Evolutionary conservation across 2,888 invertebrate genomes (phyloP).

Genomic region (Athrips mouffetella): DNA sequence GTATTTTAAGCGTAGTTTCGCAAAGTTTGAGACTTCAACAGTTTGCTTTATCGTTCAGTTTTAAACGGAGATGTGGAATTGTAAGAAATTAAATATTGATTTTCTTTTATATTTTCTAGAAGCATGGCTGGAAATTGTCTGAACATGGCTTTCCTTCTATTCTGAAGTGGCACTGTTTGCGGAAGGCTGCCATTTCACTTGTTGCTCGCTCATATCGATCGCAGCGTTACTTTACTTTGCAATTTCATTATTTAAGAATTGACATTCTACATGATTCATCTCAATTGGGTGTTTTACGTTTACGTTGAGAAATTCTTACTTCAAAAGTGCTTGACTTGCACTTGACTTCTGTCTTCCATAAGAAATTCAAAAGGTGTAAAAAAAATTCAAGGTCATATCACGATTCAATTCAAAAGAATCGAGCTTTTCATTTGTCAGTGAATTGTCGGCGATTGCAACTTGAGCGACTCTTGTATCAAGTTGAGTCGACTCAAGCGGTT

Average conservation of each 20-base stretch:
- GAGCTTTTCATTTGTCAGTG: neutral
- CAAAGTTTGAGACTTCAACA: neutral
- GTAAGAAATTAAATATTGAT: no score
- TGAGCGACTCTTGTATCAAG: constrained; percentile 12
- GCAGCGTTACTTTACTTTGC: constrained; percentile 14
- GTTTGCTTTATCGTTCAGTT: neutral
- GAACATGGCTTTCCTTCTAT: no score
- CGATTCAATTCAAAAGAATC: neutral
- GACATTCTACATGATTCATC: neutral
- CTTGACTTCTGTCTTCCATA: no score
- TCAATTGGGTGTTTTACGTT: no score
- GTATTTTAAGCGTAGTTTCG: neutral
- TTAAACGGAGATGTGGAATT: no score
- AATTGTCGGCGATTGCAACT: constrained; percentile 7
- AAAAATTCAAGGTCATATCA: no score
- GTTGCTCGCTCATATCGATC: constrained; percentile 59
- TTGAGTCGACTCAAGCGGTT: constrained; percentile 20
- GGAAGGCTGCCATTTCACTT: constrained; percentile 40
- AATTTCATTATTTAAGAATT: neutral
- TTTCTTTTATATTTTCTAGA: no score
- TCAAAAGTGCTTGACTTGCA: no score
- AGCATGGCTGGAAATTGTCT: no score
- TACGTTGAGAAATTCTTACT: no score
- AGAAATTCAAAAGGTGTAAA: no score
- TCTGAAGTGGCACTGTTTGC: neutral